Evolutionary conservation across 2,797 vertebrate genomes (phyloP).

Genomic region (Falco novaeseelandiae): DNA sequence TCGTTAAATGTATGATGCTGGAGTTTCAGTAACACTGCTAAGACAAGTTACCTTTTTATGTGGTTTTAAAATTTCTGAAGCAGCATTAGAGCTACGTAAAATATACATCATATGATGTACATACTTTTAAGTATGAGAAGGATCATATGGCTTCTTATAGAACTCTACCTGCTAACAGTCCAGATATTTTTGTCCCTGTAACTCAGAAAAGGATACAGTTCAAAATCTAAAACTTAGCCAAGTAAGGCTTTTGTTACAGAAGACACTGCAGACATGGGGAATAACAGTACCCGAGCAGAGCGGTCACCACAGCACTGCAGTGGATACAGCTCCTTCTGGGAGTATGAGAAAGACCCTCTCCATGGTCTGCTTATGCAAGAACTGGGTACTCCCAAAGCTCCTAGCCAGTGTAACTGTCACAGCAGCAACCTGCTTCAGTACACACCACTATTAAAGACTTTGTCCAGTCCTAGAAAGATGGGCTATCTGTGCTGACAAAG

Average conservation of each 20-base stretch:
- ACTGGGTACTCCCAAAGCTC: neutral
- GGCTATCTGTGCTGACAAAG: neutral
- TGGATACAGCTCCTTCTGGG: neutral
- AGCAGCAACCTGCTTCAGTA: neutral
- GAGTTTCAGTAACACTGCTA: neutral
- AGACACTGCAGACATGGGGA: fast-evolving
- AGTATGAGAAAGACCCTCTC: neutral
- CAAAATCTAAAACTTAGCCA: neutral
- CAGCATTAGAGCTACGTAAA: neutral
- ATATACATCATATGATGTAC: neutral
- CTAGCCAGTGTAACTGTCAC: neutral
- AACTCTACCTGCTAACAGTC: neutral
- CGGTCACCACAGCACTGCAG: neutral
- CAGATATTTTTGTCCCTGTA: neutral
- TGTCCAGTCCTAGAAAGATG: neutral
- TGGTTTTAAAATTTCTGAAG: neutral
- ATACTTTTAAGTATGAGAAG: neutral
- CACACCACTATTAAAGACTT: fast-evolving
- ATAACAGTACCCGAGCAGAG: neutral
- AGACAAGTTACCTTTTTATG: neutral
- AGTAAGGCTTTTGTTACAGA: neutral
- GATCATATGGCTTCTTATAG: neutral
- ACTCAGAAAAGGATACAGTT: neutral
- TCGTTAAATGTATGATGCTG: neutral
- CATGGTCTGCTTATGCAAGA: neutral